Conservation (phyloP, 2,888 invertebrate genomes). For the Torymus texanus region DNA sequence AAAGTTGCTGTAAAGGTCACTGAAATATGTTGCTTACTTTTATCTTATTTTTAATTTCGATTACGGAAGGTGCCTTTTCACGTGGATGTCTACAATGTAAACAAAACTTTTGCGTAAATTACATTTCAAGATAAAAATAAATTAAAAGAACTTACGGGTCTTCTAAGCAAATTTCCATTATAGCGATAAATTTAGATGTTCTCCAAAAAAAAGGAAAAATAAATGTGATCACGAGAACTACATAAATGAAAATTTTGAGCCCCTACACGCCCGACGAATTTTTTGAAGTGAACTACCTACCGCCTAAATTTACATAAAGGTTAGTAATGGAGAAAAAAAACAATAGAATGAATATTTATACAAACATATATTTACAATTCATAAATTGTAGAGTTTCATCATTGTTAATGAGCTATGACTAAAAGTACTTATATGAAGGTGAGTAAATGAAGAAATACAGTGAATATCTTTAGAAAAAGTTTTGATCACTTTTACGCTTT, state of each 20-base stretch:
- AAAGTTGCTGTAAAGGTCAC: constrained; percentile 2
- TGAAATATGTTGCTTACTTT: constrained; percentile 58
- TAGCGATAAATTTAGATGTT: constrained; percentile 52
- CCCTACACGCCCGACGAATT: constrained; percentile 1
- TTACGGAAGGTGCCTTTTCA: constrained; percentile 61
- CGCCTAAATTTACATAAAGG: constrained; percentile 35
- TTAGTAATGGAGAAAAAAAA: constrained; percentile 41
- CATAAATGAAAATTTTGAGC: constrained; percentile 48
- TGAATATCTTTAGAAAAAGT: constrained; percentile 26
- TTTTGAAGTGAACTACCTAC: constrained; percentile 11
- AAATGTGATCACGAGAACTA: constrained; percentile 19
- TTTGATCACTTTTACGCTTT: constrained; percentile 36
- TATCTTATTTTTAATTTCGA: constrained; percentile 67
- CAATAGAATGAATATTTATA: constrained; percentile 35
- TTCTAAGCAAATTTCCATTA: constrained; percentile 68
- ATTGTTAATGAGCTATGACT: too few relatives aligned
- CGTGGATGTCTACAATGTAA: constrained; percentile 48
- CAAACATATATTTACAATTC: background rate
- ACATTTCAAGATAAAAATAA: constrained; percentile 17
- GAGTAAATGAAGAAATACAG: constrained; percentile 1
- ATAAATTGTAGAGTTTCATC: background rate
- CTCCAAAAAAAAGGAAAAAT: constrained; percentile 12
- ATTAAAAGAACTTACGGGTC: constrained; percentile 62
- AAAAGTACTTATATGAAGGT: constrained; percentile 6
- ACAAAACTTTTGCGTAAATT: background rate